These are phyloP conservation scores for Drosophila subsilvestris DNA, from an alignment of 2,888 invertebrate species.

Conservation along the genomic window DNA sequence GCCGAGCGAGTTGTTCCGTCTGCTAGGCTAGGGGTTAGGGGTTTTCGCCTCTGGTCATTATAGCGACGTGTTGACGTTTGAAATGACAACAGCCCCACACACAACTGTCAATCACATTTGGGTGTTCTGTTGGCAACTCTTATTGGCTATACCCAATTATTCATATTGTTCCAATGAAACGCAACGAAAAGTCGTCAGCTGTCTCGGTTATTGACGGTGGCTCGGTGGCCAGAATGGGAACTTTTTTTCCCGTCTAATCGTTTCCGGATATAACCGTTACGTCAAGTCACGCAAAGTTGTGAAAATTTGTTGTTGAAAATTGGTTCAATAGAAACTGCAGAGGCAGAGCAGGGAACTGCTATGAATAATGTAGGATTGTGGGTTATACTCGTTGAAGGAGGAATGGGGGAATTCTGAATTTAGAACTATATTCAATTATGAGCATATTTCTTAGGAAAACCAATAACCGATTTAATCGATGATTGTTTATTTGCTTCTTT, in stretches of 20 bases:
- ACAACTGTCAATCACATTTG: slow-evolving; percentile 68
- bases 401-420: not conserved
- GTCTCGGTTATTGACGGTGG: slow-evolving; percentile 35
- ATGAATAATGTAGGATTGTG: slow-evolving; percentile 28
- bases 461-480: not conserved
- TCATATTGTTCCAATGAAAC: slow-evolving; percentile 75
- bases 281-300: slow-evolving; percentile 56
- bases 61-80: slow-evolving; percentile 75
- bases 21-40: slow-evolving; percentile 16
- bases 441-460: not conserved
- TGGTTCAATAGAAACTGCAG: slow-evolving; percentile 9
- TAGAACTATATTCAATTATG: not conserved
- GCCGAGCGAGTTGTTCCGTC: slow-evolving; percentile 26
- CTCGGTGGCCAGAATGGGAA: slow-evolving; percentile 34
- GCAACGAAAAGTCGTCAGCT: slow-evolving; percentile 57
- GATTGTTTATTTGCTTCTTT: not conserved
- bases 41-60: slow-evolving; percentile 59
- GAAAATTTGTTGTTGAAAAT: slow-evolving; percentile 44
- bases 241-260: slow-evolving; percentile 23
- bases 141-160: slow-evolving; percentile 73
- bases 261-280: slow-evolving; percentile 42
- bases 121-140: slow-evolving; percentile 53
- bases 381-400: not conserved
- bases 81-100: slow-evolving; percentile 59
- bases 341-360: not conserved